These are phyloP conservation scores for Callimorpha dominula DNA, from an alignment of 2,888 invertebrate genomes.

Conservation along the genomic window DNA sequence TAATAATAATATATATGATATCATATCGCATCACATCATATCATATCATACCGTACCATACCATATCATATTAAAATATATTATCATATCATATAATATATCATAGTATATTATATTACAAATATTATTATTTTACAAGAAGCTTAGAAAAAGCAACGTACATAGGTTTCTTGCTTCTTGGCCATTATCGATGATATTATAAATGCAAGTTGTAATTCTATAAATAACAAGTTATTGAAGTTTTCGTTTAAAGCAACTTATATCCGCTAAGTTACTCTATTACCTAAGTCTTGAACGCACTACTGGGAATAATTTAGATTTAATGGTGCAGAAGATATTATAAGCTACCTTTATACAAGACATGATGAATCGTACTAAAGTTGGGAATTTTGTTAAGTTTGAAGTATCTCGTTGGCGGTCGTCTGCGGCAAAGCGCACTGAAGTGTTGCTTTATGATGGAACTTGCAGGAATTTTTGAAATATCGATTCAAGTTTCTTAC, in stretches of 20 bases:
- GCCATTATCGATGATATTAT: not conserved
- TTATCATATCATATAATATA: too few species aligned
- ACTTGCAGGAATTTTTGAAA: slow-evolving; percentile 76
- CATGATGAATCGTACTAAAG: slow-evolving; percentile 76
- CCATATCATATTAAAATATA: too few species aligned
- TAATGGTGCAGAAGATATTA: slow-evolving; percentile 76
- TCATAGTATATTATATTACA: too few species aligned
- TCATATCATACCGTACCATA: too few species aligned
- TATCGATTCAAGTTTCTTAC: slow-evolving; percentile 73
- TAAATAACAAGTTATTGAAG: not conserved
- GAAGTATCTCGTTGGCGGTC: slow-evolving; percentile 68
- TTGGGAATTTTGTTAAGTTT: slow-evolving; percentile 74
- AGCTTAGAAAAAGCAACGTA: too few species aligned
- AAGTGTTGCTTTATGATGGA: slow-evolving; percentile 79
- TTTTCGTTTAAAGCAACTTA: not conserved
- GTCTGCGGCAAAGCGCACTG: slow-evolving; percentile 74
- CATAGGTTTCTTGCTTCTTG: not conserved
- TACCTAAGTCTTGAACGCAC: slow-evolving; percentile 57
- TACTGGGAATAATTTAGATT: slow-evolving; percentile 71
- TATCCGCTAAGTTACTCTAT: slow-evolving; percentile 43
- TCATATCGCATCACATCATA: too few species aligned
- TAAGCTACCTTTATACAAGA: slow-evolving; percentile 71
- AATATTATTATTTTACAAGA: too few species aligned
- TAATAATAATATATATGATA: too few species aligned
- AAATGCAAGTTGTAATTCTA: not conserved